phyloP scores from a whole-genome alignment of 1,140 invertebrate species.

The Apis cerana region DNA sequence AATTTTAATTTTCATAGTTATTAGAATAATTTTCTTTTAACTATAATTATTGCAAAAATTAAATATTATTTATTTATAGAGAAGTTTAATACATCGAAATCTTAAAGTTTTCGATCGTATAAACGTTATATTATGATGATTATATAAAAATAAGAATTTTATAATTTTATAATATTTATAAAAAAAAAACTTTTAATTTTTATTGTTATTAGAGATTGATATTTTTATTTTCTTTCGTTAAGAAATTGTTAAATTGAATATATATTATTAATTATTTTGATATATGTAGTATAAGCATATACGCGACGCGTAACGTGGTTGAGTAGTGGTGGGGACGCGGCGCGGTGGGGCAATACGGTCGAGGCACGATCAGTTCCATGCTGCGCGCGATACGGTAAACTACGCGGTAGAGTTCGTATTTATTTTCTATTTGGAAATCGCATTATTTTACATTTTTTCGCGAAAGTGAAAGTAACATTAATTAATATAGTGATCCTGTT shows the following conservation, averaged over 20 bases:
- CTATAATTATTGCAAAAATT: no score
- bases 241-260: not conserved
- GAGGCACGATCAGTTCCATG: constrained; percentile 70
- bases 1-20: no score
- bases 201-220: no score
- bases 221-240: rapidly evolving
- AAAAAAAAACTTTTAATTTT: no score
- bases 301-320: constrained; percentile 10
- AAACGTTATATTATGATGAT: no score
- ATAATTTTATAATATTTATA: no score
- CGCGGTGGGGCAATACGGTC: constrained; percentile 43
- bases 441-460: not conserved
- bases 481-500: not conserved
- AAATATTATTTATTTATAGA: no score
- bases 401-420: not conserved
- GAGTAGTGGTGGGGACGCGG: constrained; percentile 46
- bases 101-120: no score
- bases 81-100: no score
- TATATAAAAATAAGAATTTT: no score
- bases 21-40: no score
- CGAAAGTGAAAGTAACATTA: not conserved
- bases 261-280: not conserved
- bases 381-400: constrained; percentile 57
- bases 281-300: not conserved
- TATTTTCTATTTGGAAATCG: not conserved